Evolutionary conservation across 2,888 invertebrate species (phyloP).

Genomic region (Hirudinaria manillensis): DNA sequence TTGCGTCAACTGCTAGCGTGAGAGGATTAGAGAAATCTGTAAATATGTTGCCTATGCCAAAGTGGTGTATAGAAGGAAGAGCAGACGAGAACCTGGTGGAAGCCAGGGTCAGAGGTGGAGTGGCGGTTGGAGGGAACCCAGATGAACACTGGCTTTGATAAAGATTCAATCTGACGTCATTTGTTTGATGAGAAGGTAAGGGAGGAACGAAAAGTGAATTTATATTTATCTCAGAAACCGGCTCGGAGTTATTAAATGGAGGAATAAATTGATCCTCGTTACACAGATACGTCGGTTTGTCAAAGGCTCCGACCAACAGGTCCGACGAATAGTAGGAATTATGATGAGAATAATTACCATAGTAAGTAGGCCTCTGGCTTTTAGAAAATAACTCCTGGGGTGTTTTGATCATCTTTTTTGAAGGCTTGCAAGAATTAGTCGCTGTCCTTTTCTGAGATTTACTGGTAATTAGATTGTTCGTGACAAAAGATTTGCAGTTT

Average conservation of each 20-base stretch:
- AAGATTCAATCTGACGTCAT: slow-evolving; percentile 22
- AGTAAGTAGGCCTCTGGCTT: background rate
- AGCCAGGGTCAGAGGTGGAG: background rate
- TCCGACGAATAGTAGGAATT: slow-evolving; percentile 1
- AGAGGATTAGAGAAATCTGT: slow-evolving; percentile 21
- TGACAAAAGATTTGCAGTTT: background rate
- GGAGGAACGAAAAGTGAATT: slow-evolving; percentile 4
- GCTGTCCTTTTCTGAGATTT: background rate
- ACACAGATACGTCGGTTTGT: slow-evolving; percentile 25
- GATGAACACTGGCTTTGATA: slow-evolving; percentile 18
- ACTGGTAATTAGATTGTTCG: background rate
- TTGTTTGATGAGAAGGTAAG: slow-evolving; percentile 7
- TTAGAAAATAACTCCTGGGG: background rate
- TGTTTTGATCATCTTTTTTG: background rate
- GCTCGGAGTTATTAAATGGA: background rate
- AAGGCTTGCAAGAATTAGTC: background rate
- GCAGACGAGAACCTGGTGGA: slow-evolving; percentile 18
- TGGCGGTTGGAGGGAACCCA: background rate
- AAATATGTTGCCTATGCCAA: slow-evolving; percentile 17
- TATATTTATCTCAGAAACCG: background rate
- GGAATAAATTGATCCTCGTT: slow-evolving; percentile 14
- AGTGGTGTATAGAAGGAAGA: slow-evolving; percentile 29
- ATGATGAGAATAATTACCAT: slow-evolving; percentile 1
- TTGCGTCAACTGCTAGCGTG: background rate
- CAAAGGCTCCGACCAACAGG: slow-evolving; percentile 13